Percentiles rank a stretch among this genome's conserved stretches.
Evolutionary conservation across 2,797 vertebrate genomes (phyloP).

Genomic region (Smutsia gigantea): DNA sequence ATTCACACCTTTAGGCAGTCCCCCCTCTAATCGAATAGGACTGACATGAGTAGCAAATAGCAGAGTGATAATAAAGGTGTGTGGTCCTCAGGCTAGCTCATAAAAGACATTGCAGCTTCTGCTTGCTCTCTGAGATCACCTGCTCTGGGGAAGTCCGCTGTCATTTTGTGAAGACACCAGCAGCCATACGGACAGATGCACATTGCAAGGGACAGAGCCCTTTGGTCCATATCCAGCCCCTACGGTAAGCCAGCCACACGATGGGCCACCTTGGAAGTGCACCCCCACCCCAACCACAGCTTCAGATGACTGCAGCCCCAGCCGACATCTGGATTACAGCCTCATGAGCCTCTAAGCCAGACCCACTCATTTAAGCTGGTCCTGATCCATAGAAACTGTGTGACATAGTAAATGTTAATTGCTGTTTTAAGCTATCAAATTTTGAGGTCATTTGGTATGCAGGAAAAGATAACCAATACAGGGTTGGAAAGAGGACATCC

Average conservation of each 20-base stretch:
- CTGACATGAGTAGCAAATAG: neutral
- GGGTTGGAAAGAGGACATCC: neutral
- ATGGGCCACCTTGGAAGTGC: neutral
- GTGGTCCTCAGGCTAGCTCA: neutral
- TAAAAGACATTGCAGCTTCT: neutral
- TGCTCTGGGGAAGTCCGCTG: neutral
- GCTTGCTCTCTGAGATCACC: neutral
- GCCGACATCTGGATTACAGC: neutral
- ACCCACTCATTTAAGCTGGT: neutral
- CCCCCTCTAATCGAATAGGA: neutral
- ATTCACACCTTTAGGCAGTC: neutral
- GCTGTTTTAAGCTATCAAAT: neutral
- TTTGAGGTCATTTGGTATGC: neutral
- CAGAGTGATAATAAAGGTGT: neutral
- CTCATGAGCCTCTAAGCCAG: neutral
- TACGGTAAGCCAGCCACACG: neutral
- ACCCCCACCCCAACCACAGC: neutral
- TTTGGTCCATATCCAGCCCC: neutral
- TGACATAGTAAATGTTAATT: neutral
- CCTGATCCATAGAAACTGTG: neutral
- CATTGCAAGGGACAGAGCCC: neutral
- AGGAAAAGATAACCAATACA: neutral
- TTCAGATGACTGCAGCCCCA: neutral
- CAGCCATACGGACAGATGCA: neutral
- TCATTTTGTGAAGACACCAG: constrained; percentile 5